Conservation (phyloP, 2,888 invertebrate genomes). For the Phyllotreta cruciferae region DNA sequence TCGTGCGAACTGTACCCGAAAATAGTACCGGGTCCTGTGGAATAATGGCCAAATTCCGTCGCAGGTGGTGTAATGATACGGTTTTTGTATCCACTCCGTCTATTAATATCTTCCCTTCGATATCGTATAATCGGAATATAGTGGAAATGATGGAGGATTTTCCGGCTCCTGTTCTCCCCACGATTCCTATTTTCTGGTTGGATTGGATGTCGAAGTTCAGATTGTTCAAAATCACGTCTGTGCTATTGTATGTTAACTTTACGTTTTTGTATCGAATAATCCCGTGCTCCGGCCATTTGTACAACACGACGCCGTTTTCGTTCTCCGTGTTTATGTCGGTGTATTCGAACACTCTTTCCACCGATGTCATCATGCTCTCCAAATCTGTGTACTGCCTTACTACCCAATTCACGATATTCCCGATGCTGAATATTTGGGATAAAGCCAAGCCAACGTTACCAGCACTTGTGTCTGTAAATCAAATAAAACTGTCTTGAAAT, state of each 20-base stretch:
- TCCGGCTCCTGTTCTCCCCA: slow-evolving; percentile 84
- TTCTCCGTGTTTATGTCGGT: slow-evolving; percentile 59
- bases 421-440: slow-evolving; percentile 78
- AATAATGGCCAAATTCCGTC: slow-evolving; percentile 80
- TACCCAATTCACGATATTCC: slow-evolving; percentile 69
- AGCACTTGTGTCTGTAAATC: slow-evolving; percentile 43
- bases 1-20: slow-evolving; percentile 66
- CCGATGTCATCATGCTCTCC: slow-evolving; percentile 83
- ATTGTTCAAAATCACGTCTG: slow-evolving; percentile 75
- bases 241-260: slow-evolving; percentile 74
- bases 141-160: slow-evolving; percentile 78
- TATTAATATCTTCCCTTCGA: slow-evolving; percentile 78
- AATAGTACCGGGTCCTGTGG: slow-evolving; percentile 87
- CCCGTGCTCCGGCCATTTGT: slow-evolving; percentile 76
- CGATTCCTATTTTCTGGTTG: slow-evolving; percentile 77
- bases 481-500: too few relatives aligned
- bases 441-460: slow-evolving; percentile 66
- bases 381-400: slow-evolving; percentile 84
- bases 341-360: slow-evolving; percentile 73
- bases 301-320: slow-evolving; percentile 51
- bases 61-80: slow-evolving; percentile 76
- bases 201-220: slow-evolving; percentile 71
- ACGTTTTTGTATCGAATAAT: slow-evolving; percentile 72
- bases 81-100: slow-evolving; percentile 75
- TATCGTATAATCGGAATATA: slow-evolving; percentile 79